Base-by-base conservation (phyloP, 2,113 vertebrate genomes). In the Cariama cristata region DNA sequence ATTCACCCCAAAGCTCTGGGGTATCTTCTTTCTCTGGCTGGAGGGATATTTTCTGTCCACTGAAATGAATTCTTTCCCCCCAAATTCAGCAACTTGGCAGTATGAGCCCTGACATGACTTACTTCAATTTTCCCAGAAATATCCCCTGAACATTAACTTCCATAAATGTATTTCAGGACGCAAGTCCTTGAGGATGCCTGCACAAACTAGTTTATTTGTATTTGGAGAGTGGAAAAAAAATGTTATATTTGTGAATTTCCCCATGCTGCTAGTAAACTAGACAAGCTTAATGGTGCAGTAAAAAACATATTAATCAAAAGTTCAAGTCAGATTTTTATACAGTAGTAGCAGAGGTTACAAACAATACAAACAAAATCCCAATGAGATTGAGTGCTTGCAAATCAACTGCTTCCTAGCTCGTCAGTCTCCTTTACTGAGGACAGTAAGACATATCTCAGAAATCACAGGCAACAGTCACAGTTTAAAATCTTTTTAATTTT, bases 261-360 rank as follows among this genome's bases (percentile, higher is more conserved):
- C 90, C 56, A 35, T 42, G 81, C 30, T 93, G 85, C 45, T 72
- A 88, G 87, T 82, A 94, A 96, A 96, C 73, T 67, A 81, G 86
- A 89, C 73, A 93, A 93, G 66, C 49, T 84, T 95, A 94, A 97
- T 94, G 77, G 73, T 74, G 47, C 66, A 85, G 66, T 94, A 94
- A 94, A 96, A 91, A 96, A 60, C 2, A n/a, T 87, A 95, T 93
- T 97, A 87, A 95, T 95, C 90, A 95, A 76, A 94, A 96, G 66
- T 91, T 75, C 72, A 72, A 81, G 52, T 56, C 19, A 75, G 86
- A 94, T 82, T 91, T 94, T 87, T 75, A 87, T 67, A 93, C 49
- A 56, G 35, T 85, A 21, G 44, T 72, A 91, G 40, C 21, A 94
- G 53, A 91, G 73, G 44, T 87, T 87, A 75, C 49, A 93, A 91